Evolutionary conservation across 2,797 vertebrate genomes (phyloP), one percentile per base, ranked within the genome.

Genomic region (Pelodytes ibericus): DNA sequence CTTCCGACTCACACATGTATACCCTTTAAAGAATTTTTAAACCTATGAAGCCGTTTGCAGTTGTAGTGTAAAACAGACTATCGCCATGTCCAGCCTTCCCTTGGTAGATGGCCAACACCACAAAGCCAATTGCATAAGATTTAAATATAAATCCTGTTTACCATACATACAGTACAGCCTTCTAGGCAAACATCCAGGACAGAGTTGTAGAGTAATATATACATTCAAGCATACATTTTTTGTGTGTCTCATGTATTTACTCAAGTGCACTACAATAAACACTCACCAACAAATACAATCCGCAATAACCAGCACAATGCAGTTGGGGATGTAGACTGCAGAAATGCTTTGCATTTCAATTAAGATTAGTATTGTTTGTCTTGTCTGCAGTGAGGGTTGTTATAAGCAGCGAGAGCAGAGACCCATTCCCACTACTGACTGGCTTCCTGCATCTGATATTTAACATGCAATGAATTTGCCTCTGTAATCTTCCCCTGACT

Each of bases 301-400:
- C 13, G 18, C 18, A 47, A 47, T 15, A 56, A 25, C 36, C 26
- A 44, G 59, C 26, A 56, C 15, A 58, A 71, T 36, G 51, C 57
- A 65, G 58, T 51, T 64, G 44, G 36, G 68, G 75, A 58, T 26
- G 59, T 22, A 64, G 74, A 64, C 58, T 39, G 74, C 29, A 69
- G 33, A 71, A 65, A 64, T 64, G 68, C 68, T 71, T 71, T 31
- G 68, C 68, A 71, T 77, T 77, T 71, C 68, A 71, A 77, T 77
- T 59, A 77, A 71, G 67, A 77, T 77, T 71, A 77, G 68, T 33
- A 56, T 65, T 77, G 75, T 71, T 71, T 77, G 61, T 71, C 59
- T 71, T 71, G 59, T 77, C 68, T 47, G 63, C 31, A 71, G 58
- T 61, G 67, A 76, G 47, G 67, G 67, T 71, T 71, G 51, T 71